These are phyloP conservation scores for Elysia crispata DNA, from an alignment of 2,888 invertebrate genomes.

Conservation along the genomic window DNA sequence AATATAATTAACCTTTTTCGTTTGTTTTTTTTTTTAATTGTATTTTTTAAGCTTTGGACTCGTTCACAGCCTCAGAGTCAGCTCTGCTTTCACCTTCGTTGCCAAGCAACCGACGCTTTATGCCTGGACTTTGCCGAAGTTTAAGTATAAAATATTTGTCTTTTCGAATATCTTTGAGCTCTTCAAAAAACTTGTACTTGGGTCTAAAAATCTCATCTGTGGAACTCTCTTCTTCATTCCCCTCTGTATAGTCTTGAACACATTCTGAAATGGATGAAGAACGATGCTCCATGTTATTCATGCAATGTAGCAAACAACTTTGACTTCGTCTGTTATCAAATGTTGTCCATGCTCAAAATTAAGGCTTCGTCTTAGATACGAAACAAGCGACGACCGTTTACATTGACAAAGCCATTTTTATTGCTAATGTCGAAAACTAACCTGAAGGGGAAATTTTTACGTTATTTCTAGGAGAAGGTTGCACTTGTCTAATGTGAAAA, in stretches of 20 bases:
- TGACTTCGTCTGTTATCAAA: too few species aligned
- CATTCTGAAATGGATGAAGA: neutral
- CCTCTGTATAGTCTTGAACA: conserved; percentile 36
- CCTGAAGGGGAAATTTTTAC: too few species aligned
- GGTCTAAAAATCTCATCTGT: conserved; percentile 62
- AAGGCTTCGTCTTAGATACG: neutral
- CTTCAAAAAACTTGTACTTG: conserved; percentile 70
- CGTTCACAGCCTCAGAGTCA: conserved; percentile 52
- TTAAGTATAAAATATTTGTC: conserved; percentile 65
- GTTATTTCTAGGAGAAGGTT: too few species aligned
- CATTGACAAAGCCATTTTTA: too few species aligned
- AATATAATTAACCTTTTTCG: neutral
- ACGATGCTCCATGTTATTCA: neutral
- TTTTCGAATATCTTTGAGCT: conserved; percentile 62
- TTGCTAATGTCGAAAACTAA: too few species aligned
- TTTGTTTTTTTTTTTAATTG: too few species aligned
- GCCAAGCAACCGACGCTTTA: conserved; percentile 60
- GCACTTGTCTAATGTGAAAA: too few species aligned
- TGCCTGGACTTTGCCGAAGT: conserved; percentile 67
- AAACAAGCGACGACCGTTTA: too few species aligned
- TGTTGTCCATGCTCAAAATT: neutral
- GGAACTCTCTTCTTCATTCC: conserved; percentile 4
- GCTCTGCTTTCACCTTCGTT: conserved; percentile 48
- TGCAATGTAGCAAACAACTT: neutral
- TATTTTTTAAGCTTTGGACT: conserved; percentile 54